Percentiles rank a stretch among this genome's conserved stretches.
Conservation (phyloP, 2,888 invertebrate species). For the Philaethria dido region DNA sequence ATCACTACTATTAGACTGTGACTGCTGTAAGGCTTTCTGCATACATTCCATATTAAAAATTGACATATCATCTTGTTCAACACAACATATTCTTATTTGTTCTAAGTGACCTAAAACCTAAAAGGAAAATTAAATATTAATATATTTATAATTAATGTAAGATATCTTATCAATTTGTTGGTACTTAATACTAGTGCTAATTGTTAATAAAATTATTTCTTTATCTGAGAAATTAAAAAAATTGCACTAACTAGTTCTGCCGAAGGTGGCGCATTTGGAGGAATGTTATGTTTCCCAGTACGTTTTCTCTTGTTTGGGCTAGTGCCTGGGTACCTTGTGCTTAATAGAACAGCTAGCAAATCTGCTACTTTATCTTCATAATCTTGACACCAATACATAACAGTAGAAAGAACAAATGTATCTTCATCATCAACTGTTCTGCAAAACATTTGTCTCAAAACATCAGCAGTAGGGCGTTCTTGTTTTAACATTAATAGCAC, state of each 20-base stretch:
- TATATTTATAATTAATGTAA: slow-evolving; percentile 19
- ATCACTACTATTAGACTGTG: slow-evolving; percentile 94
- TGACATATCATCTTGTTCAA: slow-evolving; percentile 87
- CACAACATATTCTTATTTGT: slow-evolving; percentile 91
- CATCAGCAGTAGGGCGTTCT: slow-evolving; percentile 94
- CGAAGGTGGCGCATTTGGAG: slow-evolving; percentile 88
- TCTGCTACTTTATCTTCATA: slow-evolving; percentile 95
- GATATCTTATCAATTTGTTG: neutral
- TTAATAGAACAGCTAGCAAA: slow-evolving; percentile 90
- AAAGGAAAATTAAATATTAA: slow-evolving; percentile 38
- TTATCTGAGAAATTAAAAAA: neutral
- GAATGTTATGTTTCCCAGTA: slow-evolving; percentile 88
- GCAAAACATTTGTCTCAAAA: slow-evolving; percentile 92
- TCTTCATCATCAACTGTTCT: slow-evolving; percentile 90
- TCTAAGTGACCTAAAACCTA: slow-evolving; percentile 96
- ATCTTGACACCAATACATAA: slow-evolving; percentile 97
- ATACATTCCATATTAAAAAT: slow-evolving; percentile 95
- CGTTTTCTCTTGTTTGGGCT: slow-evolving; percentile 97
- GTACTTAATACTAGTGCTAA: neutral
- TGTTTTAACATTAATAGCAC: slow-evolving; percentile 95
- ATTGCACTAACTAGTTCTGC: slow-evolving; percentile 87
- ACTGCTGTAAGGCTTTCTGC: slow-evolving; percentile 95
- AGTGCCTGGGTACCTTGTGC: slow-evolving; percentile 92
- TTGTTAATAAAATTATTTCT: neutral
- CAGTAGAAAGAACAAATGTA: slow-evolving; percentile 94